Evolutionary conservation across 2,888 invertebrate species (phyloP).

Genomic region (Pyrgus malvae): DNA sequence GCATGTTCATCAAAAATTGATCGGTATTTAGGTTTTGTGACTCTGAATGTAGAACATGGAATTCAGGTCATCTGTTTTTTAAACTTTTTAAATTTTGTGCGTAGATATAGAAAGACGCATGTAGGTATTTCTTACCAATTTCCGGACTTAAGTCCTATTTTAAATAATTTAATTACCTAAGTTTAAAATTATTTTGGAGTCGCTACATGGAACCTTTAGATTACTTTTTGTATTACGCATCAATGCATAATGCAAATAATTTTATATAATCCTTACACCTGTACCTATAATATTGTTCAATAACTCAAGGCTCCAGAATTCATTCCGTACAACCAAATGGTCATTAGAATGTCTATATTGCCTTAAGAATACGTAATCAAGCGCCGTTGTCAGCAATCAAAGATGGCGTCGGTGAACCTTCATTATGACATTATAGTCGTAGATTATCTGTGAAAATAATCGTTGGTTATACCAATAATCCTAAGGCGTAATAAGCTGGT

Average conservation of each 20-base stretch:
- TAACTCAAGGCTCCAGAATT: conserved; percentile 20
- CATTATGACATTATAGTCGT: conserved; percentile 36
- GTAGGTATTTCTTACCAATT: too few species aligned
- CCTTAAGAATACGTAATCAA: conserved; percentile 31
- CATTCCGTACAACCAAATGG: conserved; percentile 23
- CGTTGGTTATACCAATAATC: conserved; percentile 69
- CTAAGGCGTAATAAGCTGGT: conserved; percentile 63
- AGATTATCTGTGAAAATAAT: conserved; percentile 47
- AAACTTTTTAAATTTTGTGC: too few species aligned
- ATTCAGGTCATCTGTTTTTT: neutral
- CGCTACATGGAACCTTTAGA: neutral
- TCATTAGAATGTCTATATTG: conserved; percentile 31
- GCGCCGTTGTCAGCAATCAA: conserved; percentile 35
- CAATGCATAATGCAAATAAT: neutral
- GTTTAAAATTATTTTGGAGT: too few species aligned
- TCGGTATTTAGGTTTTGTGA: neutral
- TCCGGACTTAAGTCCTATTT: too few species aligned
- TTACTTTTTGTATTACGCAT: neutral
- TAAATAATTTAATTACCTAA: too few species aligned
- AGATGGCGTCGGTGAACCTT: conserved; percentile 35
- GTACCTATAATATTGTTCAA: conserved; percentile 9
- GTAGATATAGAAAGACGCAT: too few species aligned
- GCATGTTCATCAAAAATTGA: neutral
- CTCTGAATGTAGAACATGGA: neutral
- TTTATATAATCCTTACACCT: conserved; percentile 1